Percentiles rank a stretch among this genome's conserved stretches.
Conservation (phyloP, 1,140 invertebrate genomes). For the Cydia fagiglandana region DNA sequence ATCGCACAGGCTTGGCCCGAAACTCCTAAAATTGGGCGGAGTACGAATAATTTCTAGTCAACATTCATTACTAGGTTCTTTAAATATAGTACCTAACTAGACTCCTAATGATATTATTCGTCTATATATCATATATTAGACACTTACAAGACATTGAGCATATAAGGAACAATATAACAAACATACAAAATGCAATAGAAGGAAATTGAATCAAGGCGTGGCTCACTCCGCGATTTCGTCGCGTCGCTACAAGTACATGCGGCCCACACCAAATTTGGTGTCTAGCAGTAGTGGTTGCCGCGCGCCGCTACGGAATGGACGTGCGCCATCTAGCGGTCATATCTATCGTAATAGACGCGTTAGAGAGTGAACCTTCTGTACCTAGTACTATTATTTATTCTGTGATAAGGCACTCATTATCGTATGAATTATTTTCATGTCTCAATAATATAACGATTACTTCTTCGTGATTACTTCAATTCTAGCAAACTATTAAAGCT, state of each 20-base stretch:
- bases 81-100: neutral
- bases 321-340: no score
- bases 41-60: no score
- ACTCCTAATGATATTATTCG: neutral
- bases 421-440: neutral
- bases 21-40: no score
- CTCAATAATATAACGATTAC: neutral
- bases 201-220: neutral
- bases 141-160: constrained; percentile 21
- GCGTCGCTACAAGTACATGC: no score
- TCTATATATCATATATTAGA: neutral
- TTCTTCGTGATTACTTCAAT: neutral
- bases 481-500: constrained; percentile 14
- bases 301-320: no score
- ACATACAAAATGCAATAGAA: constrained; percentile 30
- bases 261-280: no score
- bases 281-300: no score
- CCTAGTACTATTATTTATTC: no score
- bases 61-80: neutral
- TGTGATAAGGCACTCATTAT: constrained; percentile 6
- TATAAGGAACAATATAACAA: constrained; percentile 30
- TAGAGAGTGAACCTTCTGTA: no score
- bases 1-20: no score
- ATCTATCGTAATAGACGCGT: no score
- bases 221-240: no score